Evolutionary conservation across 1,140 invertebrate genomes (phyloP).

Genomic region (Archivesica marissinica): DNA sequence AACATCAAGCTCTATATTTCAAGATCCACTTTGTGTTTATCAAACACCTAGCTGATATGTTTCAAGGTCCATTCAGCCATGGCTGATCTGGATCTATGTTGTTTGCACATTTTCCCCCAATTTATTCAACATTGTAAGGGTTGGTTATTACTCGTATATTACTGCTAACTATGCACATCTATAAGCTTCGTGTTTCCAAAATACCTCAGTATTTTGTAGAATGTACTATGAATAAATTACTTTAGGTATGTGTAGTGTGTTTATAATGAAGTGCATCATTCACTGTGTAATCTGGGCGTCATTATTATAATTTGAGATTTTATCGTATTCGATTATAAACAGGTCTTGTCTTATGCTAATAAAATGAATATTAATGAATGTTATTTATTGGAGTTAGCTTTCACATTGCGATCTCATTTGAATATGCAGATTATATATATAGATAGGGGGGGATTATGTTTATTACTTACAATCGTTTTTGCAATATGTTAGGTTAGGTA

Average conservation of each 20-base stretch:
- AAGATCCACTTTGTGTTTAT: no score
- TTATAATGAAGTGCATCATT: conserved; percentile 11
- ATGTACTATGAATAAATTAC: conserved; percentile 11
- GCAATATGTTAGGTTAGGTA: no score
- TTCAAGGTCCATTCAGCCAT: no score
- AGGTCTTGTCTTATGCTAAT: conserved; percentile 18
- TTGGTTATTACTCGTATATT: no score
- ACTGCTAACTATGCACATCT: not conserved
- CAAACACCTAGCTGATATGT: no score
- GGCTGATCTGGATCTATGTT: no score
- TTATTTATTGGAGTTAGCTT: conserved; percentile 3
- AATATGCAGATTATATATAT: no score
- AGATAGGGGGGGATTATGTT: no score
- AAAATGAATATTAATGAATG: conserved; percentile 23
- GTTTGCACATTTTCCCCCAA: no score
- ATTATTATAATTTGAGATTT: not conserved
- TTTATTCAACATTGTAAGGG: no score
- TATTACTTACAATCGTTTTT: no score
- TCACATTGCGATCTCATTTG: not conserved
- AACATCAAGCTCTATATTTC: no score
- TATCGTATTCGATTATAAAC: not conserved
- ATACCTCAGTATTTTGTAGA: not conserved
- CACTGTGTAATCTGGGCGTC: not conserved
- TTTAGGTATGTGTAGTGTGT: not conserved
- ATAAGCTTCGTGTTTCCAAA: not conserved